Percentiles rank a stretch among this genome's conserved stretches.
Conservation (phyloP, 2,797 vertebrate genomes). For the Phaenicophaeus curvirostris region DNA sequence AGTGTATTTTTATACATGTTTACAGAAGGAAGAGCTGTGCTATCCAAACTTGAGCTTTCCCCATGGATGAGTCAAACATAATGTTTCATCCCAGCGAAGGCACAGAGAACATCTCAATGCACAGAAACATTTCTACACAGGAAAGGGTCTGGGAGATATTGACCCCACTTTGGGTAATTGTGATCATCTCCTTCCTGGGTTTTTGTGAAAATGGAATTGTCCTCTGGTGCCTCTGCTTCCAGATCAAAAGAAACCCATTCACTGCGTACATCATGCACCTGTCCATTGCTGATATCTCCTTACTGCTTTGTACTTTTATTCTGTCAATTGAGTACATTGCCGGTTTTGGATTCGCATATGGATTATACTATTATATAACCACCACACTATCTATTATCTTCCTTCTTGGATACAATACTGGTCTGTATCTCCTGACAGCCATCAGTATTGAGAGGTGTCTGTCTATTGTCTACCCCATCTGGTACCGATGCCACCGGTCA, state of each 20-base stretch:
- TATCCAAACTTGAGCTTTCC: constrained; percentile 46
- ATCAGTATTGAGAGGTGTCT: constrained; percentile 80
- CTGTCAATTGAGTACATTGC: constrained; percentile 72
- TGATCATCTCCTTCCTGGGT: constrained; percentile 76
- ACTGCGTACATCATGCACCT: constrained; percentile 79
- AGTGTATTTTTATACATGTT: constrained; percentile 69
- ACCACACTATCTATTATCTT: constrained; percentile 70
- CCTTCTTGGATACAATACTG: constrained; percentile 79
- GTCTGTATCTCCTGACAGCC: constrained; percentile 80
- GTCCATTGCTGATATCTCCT: constrained; percentile 73
- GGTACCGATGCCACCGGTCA: constrained; percentile 76
- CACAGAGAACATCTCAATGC: constrained; percentile 56
- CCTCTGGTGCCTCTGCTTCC: constrained; percentile 81
- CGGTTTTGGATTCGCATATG: constrained; percentile 62
- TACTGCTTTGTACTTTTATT: constrained; percentile 74
- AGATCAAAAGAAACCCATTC: constrained; percentile 77
- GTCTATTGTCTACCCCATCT: constrained; percentile 77
- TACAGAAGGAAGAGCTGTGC: constrained; percentile 65
- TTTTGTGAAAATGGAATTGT: constrained; percentile 77
- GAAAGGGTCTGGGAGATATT: constrained; percentile 55
- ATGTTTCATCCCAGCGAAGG: constrained; percentile 48
- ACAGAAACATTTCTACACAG: constrained; percentile 60
- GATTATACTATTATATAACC: constrained; percentile 70
- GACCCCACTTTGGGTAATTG: constrained; percentile 71
- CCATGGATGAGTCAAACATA: constrained; percentile 71